Conservation (phyloP, 2,888 invertebrate species). For the Erpobdella octoculata region DNA sequence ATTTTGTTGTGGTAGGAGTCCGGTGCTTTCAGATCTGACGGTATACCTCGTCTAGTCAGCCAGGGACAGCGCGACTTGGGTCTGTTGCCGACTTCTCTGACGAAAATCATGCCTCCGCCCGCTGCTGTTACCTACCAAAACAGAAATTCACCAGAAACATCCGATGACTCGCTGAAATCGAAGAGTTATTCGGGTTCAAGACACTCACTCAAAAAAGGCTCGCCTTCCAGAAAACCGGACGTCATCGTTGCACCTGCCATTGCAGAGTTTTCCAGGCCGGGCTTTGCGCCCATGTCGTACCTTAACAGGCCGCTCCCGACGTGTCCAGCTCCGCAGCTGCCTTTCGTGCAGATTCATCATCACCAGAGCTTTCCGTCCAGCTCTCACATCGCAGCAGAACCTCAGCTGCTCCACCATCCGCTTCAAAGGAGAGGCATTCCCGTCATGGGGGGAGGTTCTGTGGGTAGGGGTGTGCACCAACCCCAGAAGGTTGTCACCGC, state of each 20-base stretch:
- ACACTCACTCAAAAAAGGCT: not conserved
- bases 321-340: not conserved
- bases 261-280: too few relatives aligned
- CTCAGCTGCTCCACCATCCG: not conserved
- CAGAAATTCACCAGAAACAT: not conserved
- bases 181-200: not conserved
- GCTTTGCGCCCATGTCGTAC: too few relatives aligned
- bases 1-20: too few relatives aligned
- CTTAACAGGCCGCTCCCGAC: not conserved
- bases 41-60: too few relatives aligned
- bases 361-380: not conserved
- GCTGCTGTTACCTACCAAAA: not conserved
- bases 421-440: constrained; percentile 15
- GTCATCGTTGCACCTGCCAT: too few relatives aligned
- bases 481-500: not conserved
- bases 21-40: too few relatives aligned
- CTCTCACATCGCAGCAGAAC: not conserved
- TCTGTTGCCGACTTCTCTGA: not conserved
- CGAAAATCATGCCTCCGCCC: not conserved
- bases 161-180: not conserved
- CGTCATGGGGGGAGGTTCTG: constrained; percentile 25
- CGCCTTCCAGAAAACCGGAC: not conserved
- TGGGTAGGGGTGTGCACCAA: not conserved
- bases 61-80: not conserved
- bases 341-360: not conserved